Evolutionary conservation across 1,140 invertebrate genomes (phyloP).

Genomic region (Achatina immaculata): DNA sequence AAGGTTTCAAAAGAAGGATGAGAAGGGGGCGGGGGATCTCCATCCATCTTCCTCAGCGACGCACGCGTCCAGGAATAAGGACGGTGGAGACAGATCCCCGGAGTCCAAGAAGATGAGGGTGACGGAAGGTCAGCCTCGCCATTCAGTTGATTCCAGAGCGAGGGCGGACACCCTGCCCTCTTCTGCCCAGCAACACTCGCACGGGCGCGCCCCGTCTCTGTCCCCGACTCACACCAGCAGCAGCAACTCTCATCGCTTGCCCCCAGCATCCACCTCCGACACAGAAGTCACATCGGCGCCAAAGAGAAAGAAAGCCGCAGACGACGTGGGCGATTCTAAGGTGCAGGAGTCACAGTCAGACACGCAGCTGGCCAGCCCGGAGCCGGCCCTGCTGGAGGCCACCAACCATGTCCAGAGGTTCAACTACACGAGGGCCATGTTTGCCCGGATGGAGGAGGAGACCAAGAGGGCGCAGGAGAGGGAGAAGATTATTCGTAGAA

Average conservation of each 20-base stretch:
- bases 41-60: neutral
- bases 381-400: slow-evolving; percentile 41
- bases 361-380: neutral
- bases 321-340: neutral
- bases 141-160: neutral
- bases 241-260: neutral
- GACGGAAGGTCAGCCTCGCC: neutral
- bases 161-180: neutral
- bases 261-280: neutral
- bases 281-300: neutral
- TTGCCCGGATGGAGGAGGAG: slow-evolving; percentile 85
- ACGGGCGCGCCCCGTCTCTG: neutral
- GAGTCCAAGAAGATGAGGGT: slow-evolving; percentile 14
- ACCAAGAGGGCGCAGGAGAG: slow-evolving; percentile 61
- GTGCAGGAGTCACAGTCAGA: neutral
- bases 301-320: neutral
- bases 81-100: neutral
- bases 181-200: neutral
- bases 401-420: slow-evolving; percentile 76
- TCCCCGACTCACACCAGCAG: slow-evolving; percentile 6
- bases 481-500: slow-evolving; percentile 72
- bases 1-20: slow-evolving; percentile 49
- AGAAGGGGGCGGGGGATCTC: slow-evolving; percentile 26
- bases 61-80: neutral
- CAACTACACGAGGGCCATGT: slow-evolving; percentile 91